Evolutionary conservation across 2,888 invertebrate species (phyloP).

Genomic region (Cacoxenus indagator): DNA sequence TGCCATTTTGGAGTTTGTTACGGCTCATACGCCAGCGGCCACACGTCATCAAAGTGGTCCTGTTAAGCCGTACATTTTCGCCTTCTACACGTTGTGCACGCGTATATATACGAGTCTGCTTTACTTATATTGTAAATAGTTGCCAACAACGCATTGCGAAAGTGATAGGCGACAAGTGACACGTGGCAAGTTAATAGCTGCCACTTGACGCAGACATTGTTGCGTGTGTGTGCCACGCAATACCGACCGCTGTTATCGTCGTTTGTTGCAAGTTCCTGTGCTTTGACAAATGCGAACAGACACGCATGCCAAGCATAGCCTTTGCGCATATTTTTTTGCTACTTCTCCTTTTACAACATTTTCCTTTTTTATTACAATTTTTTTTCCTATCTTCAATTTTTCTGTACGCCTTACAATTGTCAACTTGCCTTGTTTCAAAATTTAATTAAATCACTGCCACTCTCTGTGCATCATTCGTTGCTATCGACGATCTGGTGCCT

Average conservation of each 20-base stretch:
- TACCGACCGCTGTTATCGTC: no score
- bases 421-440: background rate
- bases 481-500: background rate
- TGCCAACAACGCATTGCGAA: background rate
- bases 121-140: background rate
- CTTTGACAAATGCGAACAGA: background rate
- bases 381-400: background rate
- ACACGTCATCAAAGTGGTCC: constrained; percentile 3
- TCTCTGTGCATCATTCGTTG: background rate
- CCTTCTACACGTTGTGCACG: background rate
- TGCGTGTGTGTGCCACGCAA: background rate
- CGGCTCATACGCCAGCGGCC: background rate
- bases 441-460: constrained; percentile 11
- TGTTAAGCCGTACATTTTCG: background rate
- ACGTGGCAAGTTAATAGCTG: constrained; percentile 11
- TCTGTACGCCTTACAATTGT: background rate
- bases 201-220: constrained; percentile 3
- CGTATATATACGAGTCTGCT: background rate
- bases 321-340: background rate
- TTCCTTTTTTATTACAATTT: background rate
- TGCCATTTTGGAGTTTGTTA: no score
- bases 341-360: background rate
- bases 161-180: background rate
- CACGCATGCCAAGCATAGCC: no score
- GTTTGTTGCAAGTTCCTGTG: background rate